Conservation (phyloP, 1,140 invertebrate genomes). For the Ceratina australensis region DNA sequence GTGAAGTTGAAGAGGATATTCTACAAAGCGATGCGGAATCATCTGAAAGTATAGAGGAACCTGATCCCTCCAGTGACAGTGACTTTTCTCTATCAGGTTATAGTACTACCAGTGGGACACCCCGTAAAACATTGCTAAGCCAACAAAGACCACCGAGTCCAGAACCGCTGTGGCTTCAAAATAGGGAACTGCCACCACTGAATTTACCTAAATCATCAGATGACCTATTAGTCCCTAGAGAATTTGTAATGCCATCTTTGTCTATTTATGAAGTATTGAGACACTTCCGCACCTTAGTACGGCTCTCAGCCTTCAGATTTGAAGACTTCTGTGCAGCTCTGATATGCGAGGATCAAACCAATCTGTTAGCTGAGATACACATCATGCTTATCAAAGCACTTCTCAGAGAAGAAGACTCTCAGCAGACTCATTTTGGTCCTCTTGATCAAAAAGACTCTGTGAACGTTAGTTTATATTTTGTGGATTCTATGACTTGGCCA, state of each 20-base stretch:
- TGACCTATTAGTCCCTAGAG: conserved; percentile 91
- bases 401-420: conserved; percentile 95
- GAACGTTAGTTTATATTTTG: conserved; percentile 94
- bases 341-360: conserved; percentile 94
- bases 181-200: conserved; percentile 87
- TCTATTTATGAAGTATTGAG: conserved; percentile 96
- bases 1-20: conserved; percentile 86
- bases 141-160: conserved; percentile 87
- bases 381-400: conserved; percentile 94
- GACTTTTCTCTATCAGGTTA: conserved; percentile 91
- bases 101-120: conserved; percentile 85
- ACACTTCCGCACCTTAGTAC: conserved; percentile 92
- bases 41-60: conserved; percentile 83
- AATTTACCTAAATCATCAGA: conserved; percentile 92
- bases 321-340: conserved; percentile 97
- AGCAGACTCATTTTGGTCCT: conserved; percentile 97
- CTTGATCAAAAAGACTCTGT: conserved; percentile 98
- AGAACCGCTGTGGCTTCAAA: conserved; percentile 92
- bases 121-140: conserved; percentile 79
- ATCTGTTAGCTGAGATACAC: conserved; percentile 94
- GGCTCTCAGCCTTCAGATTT: conserved; percentile 95
- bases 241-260: conserved; percentile 88
- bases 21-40: conserved; percentile 83
- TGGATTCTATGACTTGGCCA: conserved; percentile 97
- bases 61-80: conserved; percentile 87